Evolutionary conservation across 2,888 invertebrate genomes (phyloP), one percentile per base, ranked within the genome.

Genomic region (Tipula vernalis): DNA sequence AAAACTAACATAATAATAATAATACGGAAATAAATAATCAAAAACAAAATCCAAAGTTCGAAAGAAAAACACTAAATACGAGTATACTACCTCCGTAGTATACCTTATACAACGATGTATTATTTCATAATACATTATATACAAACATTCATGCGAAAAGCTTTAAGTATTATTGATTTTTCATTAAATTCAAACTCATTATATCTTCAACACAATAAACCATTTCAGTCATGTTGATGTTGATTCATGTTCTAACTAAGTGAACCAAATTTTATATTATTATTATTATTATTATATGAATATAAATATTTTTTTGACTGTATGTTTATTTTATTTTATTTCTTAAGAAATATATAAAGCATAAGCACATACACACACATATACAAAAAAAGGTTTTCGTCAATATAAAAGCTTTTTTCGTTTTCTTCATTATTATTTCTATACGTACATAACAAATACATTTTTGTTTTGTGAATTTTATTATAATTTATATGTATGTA

Each of bases 151-250:
- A 71, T 71, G 71, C 71, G 71, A 71, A 28, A 71, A 71, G 28
- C 71, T 71, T 71, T 71, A 71, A 71, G 71, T 71, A 71, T 71
- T 71, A 71, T 71, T 71, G 71, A 71, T 71, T 71, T 71, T 71
- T 71, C 71, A 71, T 71, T 71, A 71, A 71, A 28, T 71, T 71
- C 28, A 28, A 71, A 71, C 71, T 71, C 28, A 71, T 71, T 71
- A 71, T 71, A 71, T 71, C 71, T 71, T 71, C 71, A 71, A 71
- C 71, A 28, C 28, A 71, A 71, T 71, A 71, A 71, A 28, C 71
- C 71, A 71, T 71, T 71, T 51, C 10, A 71, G 71, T 12, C 28
- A 71, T 71, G 71, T 71, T 71, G 71, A 71, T 71, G 71, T 71
- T 71, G 71, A 71, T 71, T 71, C 71, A 71, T 71, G 71, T 71